Conservation (phyloP, 2,113 vertebrate species). For the Notarius quadriscutis region DNA sequence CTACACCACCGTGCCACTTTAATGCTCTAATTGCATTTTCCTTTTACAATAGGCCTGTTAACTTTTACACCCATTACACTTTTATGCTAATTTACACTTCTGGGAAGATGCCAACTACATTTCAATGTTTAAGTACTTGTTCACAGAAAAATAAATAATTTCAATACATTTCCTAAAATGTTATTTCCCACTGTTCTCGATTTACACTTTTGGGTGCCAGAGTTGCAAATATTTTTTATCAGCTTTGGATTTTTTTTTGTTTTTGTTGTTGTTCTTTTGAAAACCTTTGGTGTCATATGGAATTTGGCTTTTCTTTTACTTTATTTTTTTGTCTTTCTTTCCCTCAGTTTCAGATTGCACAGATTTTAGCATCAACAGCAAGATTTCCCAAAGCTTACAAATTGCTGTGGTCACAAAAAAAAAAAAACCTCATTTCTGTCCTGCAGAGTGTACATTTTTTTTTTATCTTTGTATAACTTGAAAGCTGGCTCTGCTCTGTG, state of each 20-base stretch:
- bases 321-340: not conserved
- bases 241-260: no score
- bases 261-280: not conserved
- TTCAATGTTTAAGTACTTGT: no score
- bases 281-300: not conserved
- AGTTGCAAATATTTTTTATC: not conserved
- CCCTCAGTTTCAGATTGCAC: not conserved
- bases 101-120: no score
- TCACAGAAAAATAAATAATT: not conserved
- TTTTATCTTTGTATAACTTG: not conserved
- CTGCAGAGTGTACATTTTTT: not conserved
- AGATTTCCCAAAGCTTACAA: not conserved
- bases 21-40: no score
- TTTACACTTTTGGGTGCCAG: not conserved
- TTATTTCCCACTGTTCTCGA: not conserved
- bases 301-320: not conserved
- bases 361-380: not conserved
- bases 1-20: no score
- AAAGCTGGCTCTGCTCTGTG: not conserved
- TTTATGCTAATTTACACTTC: no score
- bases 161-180: not conserved
- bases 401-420: not conserved
- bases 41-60: no score
- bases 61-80: no score
- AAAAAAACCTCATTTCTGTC: not conserved